A percentile compares a stretch with the other conserved stretches of the same genome.
Evolutionary conservation across 2,113 vertebrate species (phyloP).

Genomic region (Lepus europaeus): DNA sequence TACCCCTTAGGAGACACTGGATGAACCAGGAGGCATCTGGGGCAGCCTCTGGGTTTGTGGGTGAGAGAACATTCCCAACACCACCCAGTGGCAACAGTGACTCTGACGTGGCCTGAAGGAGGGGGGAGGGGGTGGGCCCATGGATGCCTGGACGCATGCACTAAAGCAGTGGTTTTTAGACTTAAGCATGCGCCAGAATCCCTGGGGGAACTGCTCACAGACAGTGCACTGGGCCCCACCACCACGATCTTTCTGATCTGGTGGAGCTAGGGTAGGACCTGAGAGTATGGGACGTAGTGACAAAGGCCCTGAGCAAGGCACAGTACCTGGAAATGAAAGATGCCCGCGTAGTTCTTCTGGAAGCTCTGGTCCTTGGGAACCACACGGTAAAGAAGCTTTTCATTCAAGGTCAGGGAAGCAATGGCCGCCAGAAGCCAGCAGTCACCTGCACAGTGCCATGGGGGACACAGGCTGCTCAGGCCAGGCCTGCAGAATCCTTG

Average conservation of each 20-base stretch:
- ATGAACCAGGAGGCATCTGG: not conserved
- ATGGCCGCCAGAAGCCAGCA: constrained; percentile 91
- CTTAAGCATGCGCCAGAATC: too few relatives aligned
- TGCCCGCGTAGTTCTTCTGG: constrained; percentile 87
- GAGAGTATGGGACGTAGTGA: fast-evolving
- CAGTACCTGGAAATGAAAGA: constrained; percentile 90
- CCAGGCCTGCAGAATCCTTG: not conserved
- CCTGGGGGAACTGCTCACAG: too few relatives aligned
- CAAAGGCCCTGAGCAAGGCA: fast-evolving
- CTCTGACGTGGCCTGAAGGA: too few relatives aligned
- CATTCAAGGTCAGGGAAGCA: constrained; percentile 89
- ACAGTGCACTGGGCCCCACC: fast-evolving
- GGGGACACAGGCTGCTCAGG: not conserved
- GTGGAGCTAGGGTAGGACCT: too few relatives aligned
- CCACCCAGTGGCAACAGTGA: not conserved
- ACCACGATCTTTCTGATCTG: not conserved
- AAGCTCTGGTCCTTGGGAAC: constrained; percentile 88
- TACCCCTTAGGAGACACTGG: fast-evolving
- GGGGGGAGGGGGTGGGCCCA: fast-evolving
- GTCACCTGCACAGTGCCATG: constrained; percentile 81
- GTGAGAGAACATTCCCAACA: not conserved
- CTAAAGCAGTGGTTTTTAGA: not conserved
- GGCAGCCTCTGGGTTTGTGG: not conserved
- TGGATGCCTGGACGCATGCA: fast-evolving
- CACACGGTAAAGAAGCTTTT: constrained; percentile 84